A percentile compares a stretch with the other conserved stretches of the same genome.
Evolutionary conservation across 2,888 invertebrate species (phyloP).

Genomic region (Drosophila mettleri): DNA sequence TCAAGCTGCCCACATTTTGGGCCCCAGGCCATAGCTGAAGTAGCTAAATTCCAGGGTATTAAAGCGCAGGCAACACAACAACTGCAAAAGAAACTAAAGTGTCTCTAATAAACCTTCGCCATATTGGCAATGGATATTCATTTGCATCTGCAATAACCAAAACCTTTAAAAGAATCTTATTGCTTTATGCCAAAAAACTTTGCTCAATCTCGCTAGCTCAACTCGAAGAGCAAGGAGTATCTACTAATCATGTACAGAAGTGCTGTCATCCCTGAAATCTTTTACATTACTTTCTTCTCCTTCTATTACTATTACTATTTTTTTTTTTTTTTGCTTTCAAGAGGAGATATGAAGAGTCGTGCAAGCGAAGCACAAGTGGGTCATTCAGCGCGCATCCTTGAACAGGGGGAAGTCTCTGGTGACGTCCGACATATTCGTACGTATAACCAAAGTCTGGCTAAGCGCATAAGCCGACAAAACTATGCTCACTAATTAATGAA

Average conservation of each 20-base stretch:
- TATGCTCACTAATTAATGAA: conserved; percentile 70
- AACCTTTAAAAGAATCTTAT: not conserved
- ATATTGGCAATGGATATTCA: too few relatives aligned
- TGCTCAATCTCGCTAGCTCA: not conserved
- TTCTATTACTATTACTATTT: too few relatives aligned
- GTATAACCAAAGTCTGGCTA: conserved; percentile 41
- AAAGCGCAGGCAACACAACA: not conserved
- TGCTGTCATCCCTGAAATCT: not conserved
- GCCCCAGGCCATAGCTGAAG: conserved; percentile 29
- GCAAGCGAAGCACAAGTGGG: conserved; percentile 55
- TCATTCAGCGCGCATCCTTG: conserved; percentile 44
- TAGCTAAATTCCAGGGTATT: not conserved
- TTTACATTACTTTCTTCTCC: not conserved
- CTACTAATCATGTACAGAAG: not conserved
- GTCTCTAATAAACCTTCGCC: too few relatives aligned
- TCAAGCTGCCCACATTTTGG: conserved; percentile 49
- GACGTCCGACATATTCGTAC: conserved; percentile 41
- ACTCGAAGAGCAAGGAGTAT: conserved; percentile 13
- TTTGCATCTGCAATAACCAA: not conserved
- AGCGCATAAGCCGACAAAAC: conserved; percentile 46
- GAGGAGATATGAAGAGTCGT: conserved; percentile 6
- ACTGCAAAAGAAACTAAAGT: not conserved
- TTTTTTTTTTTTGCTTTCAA: conserved; percentile 17
- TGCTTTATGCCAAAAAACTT: not conserved
- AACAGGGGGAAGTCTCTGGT: conserved; percentile 8